Percentiles rank a stretch among this genome's conserved stretches.
Conservation (phyloP, 2,797 vertebrate genomes). For the Ataeniobius toweri region DNA sequence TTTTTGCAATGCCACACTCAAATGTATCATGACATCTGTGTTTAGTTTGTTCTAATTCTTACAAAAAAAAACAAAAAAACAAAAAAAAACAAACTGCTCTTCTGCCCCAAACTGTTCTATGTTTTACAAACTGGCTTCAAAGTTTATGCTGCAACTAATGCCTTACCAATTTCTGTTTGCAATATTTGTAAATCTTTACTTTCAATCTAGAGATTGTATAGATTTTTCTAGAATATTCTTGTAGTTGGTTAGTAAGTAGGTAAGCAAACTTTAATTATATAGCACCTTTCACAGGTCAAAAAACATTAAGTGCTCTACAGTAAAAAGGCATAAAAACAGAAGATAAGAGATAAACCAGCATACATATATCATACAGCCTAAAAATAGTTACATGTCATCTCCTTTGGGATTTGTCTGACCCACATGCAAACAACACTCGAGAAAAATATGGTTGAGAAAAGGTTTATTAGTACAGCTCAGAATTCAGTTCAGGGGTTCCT, state of each 20-base stretch:
- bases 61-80: slow-evolving; percentile 30
- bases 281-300: neutral
- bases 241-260: no score
- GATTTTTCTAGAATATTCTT: neutral
- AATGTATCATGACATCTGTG: neutral
- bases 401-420: no score
- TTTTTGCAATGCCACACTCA: no score
- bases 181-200: slow-evolving; percentile 49
- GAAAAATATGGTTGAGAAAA: no score
- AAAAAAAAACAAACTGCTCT: slow-evolving; percentile 22
- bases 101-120: neutral
- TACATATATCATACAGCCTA: neutral
- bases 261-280: neutral
- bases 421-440: no score
- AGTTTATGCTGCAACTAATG: slow-evolving; percentile 46
- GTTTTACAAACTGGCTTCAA: slow-evolving; percentile 37
- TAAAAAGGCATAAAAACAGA: neutral
- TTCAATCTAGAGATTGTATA: slow-evolving; percentile 2
- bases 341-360: neutral
- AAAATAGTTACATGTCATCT: neutral
- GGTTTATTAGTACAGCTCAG: no score
- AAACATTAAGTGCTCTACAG: neutral
- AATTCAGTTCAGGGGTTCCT: no score
- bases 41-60: slow-evolving; percentile 13
- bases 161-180: slow-evolving; percentile 50